A percentile compares a stretch with the other conserved stretches of the same genome.
phyloP scores from a whole-genome alignment of 2,888 invertebrate species.

The Brachypterus glaber region DNA sequence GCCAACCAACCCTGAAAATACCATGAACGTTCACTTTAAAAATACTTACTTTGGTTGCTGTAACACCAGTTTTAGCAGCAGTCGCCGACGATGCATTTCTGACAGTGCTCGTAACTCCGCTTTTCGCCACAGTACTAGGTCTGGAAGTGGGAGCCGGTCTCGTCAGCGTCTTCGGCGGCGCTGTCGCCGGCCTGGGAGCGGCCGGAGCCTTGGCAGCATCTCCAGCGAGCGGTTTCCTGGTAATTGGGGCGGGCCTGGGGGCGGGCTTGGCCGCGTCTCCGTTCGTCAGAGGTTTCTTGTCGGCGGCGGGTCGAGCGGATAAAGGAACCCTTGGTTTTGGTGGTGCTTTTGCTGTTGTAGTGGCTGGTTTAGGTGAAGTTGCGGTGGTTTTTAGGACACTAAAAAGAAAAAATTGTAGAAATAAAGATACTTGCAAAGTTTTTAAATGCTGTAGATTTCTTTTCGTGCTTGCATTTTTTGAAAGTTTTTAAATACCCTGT shows the following conservation, averaged over 20 bases:
- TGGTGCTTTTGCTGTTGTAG: constrained; percentile 19
- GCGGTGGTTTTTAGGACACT: constrained; percentile 5
- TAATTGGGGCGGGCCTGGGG: constrained; percentile 17
- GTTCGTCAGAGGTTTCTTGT: constrained; percentile 48
- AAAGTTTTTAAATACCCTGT: too few species aligned
- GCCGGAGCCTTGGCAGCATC: constrained; percentile 21
- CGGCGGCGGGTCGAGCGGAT: constrained; percentile 24
- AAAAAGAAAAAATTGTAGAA: too few species aligned
- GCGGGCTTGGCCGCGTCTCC: constrained; percentile 44
- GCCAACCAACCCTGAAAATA: too few species aligned
- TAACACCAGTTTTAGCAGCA: constrained; percentile 14
- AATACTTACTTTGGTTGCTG: constrained; percentile 25
- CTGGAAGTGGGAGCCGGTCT: constrained; percentile 15
- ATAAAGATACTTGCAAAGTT: too few species aligned
- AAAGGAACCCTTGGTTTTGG: constrained; percentile 10
- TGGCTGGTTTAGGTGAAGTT: constrained; percentile 21
- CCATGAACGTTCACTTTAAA: too few species aligned
- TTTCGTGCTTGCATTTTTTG: too few species aligned
- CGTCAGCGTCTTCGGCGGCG: constrained; percentile 26
- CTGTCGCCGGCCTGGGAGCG: constrained; percentile 24
- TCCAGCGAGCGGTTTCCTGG: constrained; percentile 12
- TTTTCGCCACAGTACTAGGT: constrained; percentile 21
- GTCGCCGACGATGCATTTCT: too few species aligned
- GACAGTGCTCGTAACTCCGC: constrained; percentile 17
- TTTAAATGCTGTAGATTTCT: too few species aligned